Base-by-base conservation (phyloP, 1,140 invertebrate genomes). In the Hermetia illucens region DNA sequence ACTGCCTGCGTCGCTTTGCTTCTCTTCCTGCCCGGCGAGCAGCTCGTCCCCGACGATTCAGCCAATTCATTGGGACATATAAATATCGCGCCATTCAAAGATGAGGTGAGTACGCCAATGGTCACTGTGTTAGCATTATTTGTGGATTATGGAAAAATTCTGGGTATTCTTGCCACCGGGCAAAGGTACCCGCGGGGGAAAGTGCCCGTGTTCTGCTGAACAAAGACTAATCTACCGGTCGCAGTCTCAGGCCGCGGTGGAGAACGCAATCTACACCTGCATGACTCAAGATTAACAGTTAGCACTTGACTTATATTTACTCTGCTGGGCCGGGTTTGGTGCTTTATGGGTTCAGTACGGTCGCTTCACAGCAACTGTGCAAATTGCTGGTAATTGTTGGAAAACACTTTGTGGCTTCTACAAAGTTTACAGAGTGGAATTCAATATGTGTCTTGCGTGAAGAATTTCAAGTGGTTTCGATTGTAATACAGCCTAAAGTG, bases 21-120 rank as follows among this genome's bases (percentile, higher is more conserved):
- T 4, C 38, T 58, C 4, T 48, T 47, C 25, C 36, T 60, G 32
- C 53, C 52, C 5, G 47, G 51, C 4, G 53, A 58, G 22, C 47
- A 51, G 36, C 21, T 57, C 5, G 46, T 46, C 3, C 12, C 41
- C 4, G 16, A 44, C 33, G 48, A 44, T 34, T 39, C 39, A 9
- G 31, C 36, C 0, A 41, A 47, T 19, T 36, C 34, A 20, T 21
- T 41, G 2, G 19, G 41, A 34, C 45, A 51, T 44, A 39, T 50
- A 1, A 37, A 48, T 36, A 52, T 50, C 27, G 42, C 47, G 35
- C 44, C 49, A 2, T 40, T 44, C 24, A 9, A 40, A 40, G 19
- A 32, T 41, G 16, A 15, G 6, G 27, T 36, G 4, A 34, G 37
- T 1, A 32, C 32, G 12, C 37, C 39, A 19, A 33, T 6, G 13